Evolutionary conservation across 2,113 vertebrate genomes (phyloP).

Genomic region (Protomyctophum bolini): DNA sequence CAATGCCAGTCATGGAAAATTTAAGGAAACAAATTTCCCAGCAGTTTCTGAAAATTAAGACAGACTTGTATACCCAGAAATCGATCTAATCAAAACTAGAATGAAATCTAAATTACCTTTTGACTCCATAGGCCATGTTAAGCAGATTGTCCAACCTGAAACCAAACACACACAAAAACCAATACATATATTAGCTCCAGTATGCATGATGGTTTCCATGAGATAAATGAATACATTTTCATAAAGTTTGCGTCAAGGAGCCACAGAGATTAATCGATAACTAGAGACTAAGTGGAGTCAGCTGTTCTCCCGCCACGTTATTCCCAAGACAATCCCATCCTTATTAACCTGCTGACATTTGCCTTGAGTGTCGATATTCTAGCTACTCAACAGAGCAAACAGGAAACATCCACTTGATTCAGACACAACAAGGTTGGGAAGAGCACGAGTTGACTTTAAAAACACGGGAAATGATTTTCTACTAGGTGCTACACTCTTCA

Average conservation of each 20-base stretch:
- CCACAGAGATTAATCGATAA: constrained; percentile 40
- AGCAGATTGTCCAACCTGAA: constrained; percentile 98
- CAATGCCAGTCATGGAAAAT: background rate
- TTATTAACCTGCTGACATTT: constrained; percentile 17
- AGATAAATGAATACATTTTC: constrained; percentile 32
- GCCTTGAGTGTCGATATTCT: background rate
- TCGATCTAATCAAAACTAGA: background rate
- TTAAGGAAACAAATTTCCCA: constrained; percentile 3
- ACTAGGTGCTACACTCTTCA: no score
- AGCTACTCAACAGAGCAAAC: background rate
- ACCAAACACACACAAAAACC: constrained; percentile 37
- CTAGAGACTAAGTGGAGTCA: background rate
- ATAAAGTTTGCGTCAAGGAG: constrained; percentile 29
- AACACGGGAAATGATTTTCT: background rate
- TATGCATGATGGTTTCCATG: background rate
- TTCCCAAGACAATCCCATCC: background rate
- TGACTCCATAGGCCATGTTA: constrained; percentile 99
- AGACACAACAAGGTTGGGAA: background rate
- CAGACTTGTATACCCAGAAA: background rate
- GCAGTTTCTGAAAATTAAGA: constrained; percentile 24
- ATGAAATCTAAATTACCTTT: constrained; percentile 85
- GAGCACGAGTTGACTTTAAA: background rate
- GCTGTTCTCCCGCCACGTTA: background rate
- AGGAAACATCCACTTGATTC: background rate
- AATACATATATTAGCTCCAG: background rate